Base-by-base conservation (phyloP, 2,888 invertebrate species). In the Acrobasis repandana region DNA sequence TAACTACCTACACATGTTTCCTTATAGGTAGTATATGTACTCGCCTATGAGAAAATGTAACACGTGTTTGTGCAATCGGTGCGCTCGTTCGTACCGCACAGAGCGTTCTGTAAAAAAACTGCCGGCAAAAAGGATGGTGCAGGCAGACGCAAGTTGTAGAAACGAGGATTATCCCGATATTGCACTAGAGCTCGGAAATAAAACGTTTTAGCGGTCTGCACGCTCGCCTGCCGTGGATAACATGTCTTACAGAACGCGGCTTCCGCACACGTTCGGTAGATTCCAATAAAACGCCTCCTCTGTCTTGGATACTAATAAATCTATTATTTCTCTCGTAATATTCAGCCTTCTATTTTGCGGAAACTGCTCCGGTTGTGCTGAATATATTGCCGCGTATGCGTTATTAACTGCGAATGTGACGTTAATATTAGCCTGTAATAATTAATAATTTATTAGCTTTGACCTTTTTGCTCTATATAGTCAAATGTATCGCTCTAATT, bases 151-250 rank as follows among this genome's bases (percentile, higher is more conserved):
- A 68, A 79, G 76, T 80, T 77, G 75, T 69, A 80, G 76, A 77
- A 80, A 73, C 73, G 73, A 70, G 79, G 83, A 84, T 86, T 80
- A 84, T 83, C 77, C 74, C 67, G 73, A 74, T 79, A 80, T 81
- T 80, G 77, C 77, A 74, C 66, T 69, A 69, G 68, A 72, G 70
- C 72, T 64, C 70, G 70, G 73, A 76, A 78, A 76, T 82, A 81
- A 82, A 84, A 81, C 66, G 77, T 72, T 76, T 67, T 66, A 68
- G 66, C 68, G 70, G 66, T 72, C 73, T 70, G 71, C 70, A 66
- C 66, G 69, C 36, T 14, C 50, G 18, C 63, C 69, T 63, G 66
- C 71, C 67, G 71, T 65, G 74, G 77, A 75, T 79, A 76, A 76
- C 75, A 74, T 75, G 75, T 74, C 74, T 72, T 71, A 71, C 68